Evolutionary conservation across 2,113 vertebrate species (phyloP).

Genomic region (Odocoileus virginianus): DNA sequence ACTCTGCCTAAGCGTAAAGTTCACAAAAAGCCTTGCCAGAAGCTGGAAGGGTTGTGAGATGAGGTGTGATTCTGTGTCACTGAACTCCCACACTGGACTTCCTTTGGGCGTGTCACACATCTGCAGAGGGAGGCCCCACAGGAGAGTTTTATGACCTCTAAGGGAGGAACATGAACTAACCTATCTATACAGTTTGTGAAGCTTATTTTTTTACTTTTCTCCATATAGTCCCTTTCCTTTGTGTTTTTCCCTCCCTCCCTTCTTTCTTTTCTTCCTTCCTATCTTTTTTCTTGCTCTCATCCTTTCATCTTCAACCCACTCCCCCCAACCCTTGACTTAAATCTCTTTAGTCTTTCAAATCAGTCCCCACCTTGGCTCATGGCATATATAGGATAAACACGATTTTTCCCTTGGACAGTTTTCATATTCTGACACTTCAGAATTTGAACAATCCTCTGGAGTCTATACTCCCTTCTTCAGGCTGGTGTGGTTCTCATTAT

Average conservation of each 20-base stretch:
- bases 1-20: conserved; percentile 62
- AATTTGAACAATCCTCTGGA: conserved; percentile 35
- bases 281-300: background rate
- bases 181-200: background rate
- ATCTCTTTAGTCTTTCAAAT: conserved; percentile 52
- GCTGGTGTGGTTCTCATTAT: conserved; percentile 29
- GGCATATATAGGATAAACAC: background rate
- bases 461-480: background rate
- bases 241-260: background rate
- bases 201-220: background rate
- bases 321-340: background rate
- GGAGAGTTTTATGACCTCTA: conserved; percentile 62
- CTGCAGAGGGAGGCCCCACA: conserved; percentile 64
- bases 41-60: conserved; percentile 58
- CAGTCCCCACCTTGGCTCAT: background rate
- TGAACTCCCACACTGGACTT: conserved; percentile 53
- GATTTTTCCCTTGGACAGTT: conserved; percentile 28
- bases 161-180: conserved; percentile 57
- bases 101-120: conserved; percentile 72
- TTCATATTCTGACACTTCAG: conserved; percentile 39
- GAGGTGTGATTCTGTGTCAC: conserved; percentile 70
- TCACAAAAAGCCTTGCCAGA: conserved; percentile 73
- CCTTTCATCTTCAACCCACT: background rate
- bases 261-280: background rate
- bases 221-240: background rate